Base-by-base conservation (phyloP, 2,888 invertebrate genomes). In the Zygaena filipendulae region DNA sequence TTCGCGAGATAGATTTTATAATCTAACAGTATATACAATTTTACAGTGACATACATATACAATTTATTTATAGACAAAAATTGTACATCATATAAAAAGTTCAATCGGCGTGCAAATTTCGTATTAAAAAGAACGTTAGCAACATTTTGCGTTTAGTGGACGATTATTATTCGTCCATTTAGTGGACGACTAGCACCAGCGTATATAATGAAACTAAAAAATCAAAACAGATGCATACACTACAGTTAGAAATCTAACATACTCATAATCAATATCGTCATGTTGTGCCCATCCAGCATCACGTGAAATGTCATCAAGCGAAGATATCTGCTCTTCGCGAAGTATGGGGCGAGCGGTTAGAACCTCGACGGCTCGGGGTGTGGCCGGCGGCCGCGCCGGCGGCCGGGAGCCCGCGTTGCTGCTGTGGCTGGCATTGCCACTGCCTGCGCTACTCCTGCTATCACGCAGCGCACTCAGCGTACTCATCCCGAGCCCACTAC, bases 191-290 rank as follows among this genome's bases (percentile, higher is more conserved):
- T n/a, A n/a, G n/a, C n/a, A n/a, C n/a, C n/a, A n/a, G n/a, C n/a
- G n/a, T n/a, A n/a, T n/a, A n/a, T n/a, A n/a, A n/a, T n/a, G n/a
- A n/a, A n/a, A n/a, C n/a, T n/a, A n/a, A n/a, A n/a, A n/a, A n/a
- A n/a, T n/a, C n/a, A n/a, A n/a, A n/a, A n/a, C n/a, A n/a, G n/a
- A n/a, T n/a, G n/a, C n/a, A n/a, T n/a, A n/a, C n/a, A n/a, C 14
- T 10, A 9, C 13, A 13, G 10, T 4, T 25, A 5, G n/a, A n/a
- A n/a, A n/a, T n/a, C n/a, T n/a, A n/a, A 63, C 82, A 74, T 46
- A 85, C 86, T 93, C 92, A 60, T 95, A 96, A 72, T 96, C 95
- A 58, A 96, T 92, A 61, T 95, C 95, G 58, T 94, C 94, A 52
- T 92, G 89, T 44, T 90, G 88, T 33, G 92, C 91, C 97, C 97